Evolutionary conservation across 2,797 vertebrate species (phyloP).

Genomic region (Chloroceryle inda): DNA sequence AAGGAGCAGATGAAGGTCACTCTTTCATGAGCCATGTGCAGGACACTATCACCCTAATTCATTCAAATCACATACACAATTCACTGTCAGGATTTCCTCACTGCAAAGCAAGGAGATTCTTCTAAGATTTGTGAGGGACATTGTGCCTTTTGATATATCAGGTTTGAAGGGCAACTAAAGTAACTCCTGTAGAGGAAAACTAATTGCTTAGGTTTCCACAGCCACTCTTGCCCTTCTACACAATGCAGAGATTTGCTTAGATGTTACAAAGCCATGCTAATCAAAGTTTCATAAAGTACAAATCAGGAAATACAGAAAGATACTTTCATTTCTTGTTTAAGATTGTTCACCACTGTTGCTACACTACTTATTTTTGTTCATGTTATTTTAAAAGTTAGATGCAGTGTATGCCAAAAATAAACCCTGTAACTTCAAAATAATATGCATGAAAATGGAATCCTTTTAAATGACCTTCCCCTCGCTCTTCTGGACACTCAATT

Average conservation of each 20-base stretch:
- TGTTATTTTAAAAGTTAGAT: not conserved
- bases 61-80: not conserved
- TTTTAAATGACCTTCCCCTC: not conserved
- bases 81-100: not conserved
- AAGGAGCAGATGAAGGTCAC: conserved; percentile 1
- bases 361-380: not conserved
- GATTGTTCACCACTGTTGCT: not conserved
- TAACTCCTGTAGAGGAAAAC: not conserved
- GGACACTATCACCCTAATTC: not conserved
- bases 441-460: not conserved
- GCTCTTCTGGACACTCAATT: not conserved
- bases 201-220: conserved; percentile 13
- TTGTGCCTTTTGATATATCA: not conserved
- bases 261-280: not conserved
- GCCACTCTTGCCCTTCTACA: not conserved
- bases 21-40: not conserved
- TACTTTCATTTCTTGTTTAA: not conserved
- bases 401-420: not conserved
- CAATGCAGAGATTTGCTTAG: not conserved
- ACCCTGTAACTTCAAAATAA: not conserved
- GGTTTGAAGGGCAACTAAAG: not conserved
- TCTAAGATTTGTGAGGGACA: not conserved
- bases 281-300: not conserved
- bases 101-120: not conserved
- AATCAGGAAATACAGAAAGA: not conserved